A percentile compares a stretch with the other conserved stretches of the same genome.
phyloP scores from a whole-genome alignment of 2,888 invertebrate genomes.

The Oscheius sp. region DNA sequence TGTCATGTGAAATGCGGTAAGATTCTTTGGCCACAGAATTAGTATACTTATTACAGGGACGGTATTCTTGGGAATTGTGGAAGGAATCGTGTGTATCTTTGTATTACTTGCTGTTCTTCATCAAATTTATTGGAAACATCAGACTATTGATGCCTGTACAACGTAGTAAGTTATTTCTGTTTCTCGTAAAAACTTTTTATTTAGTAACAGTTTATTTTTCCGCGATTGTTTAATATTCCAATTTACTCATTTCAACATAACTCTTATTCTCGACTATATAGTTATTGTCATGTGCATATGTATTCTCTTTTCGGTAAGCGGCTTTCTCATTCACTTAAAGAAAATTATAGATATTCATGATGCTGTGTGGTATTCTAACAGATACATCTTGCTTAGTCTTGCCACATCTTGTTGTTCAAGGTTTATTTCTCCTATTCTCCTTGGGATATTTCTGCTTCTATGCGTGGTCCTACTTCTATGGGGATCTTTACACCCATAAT shows the following conservation, averaged over 20 bases:
- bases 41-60: constrained; percentile 52
- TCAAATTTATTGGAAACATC: constrained; percentile 65
- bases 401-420: constrained; percentile 68
- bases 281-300: constrained; percentile 64
- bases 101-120: constrained; percentile 58
- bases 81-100: constrained; percentile 55
- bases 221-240: constrained; percentile 66
- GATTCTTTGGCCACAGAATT: neutral
- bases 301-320: constrained; percentile 63
- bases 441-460: constrained; percentile 67
- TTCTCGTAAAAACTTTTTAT: neutral
- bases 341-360: constrained; percentile 54
- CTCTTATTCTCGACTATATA: constrained; percentile 67
- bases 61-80: constrained; percentile 63
- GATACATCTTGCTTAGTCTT: constrained; percentile 63
- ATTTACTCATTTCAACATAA: constrained; percentile 67
- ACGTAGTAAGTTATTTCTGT: constrained; percentile 41
- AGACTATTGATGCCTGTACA: constrained; percentile 50
- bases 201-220: constrained; percentile 39
- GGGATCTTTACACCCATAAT: constrained; percentile 63
- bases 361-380: constrained; percentile 66
- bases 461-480: constrained; percentile 70
- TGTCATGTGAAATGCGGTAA: constrained; percentile 65
- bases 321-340: neutral
- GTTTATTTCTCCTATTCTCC: constrained; percentile 63